Conservation (phyloP, 2,113 vertebrate genomes). For the Tetraodon nigroviridis region DNA sequence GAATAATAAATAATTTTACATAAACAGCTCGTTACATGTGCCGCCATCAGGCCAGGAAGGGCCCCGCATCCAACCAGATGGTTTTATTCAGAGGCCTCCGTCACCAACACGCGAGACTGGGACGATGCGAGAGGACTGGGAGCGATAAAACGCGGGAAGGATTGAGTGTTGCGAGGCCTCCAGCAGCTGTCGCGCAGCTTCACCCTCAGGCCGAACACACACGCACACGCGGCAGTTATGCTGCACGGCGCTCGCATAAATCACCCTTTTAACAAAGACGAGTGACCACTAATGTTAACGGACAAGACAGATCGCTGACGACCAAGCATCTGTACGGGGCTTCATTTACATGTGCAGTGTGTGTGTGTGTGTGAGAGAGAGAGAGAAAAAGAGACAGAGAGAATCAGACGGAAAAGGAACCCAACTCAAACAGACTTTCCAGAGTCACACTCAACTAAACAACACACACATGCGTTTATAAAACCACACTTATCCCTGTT, state of each 20-base stretch:
- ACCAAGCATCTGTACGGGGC: conserved; percentile 43
- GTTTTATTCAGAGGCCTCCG: conserved; percentile 1
- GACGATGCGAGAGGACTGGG: conserved; percentile 1
- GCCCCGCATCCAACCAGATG: neutral
- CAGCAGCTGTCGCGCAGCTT: conserved; percentile 58
- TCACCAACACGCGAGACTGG: neutral
- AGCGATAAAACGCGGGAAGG: conserved; percentile 8
- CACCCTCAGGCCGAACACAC: conserved; percentile 38
- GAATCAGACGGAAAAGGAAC: conserved; percentile 11
- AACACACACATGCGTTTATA: conserved; percentile 9
- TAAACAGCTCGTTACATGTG: too few relatives aligned
- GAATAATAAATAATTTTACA: too few relatives aligned
- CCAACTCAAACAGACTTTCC: conserved; percentile 18
- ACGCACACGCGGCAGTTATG: conserved; percentile 36
- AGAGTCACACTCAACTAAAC: conserved; percentile 22
- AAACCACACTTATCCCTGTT: conserved; percentile 46
- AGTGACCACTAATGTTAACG: conserved; percentile 59
- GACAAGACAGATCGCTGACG: conserved; percentile 19
- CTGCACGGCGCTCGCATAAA: conserved; percentile 58
- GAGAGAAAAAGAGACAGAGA: too few relatives aligned
- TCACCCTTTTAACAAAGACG: conserved; percentile 68
- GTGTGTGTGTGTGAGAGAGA: conserved; percentile 1
- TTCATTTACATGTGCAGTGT: conserved; percentile 14
- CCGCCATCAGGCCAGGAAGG: neutral
- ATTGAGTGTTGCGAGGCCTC: conserved; percentile 38